Percentiles rank a stretch among this genome's conserved stretches.
phyloP scores from a whole-genome alignment of 2,888 invertebrate genomes.

The Cordilura impudica region DNA sequence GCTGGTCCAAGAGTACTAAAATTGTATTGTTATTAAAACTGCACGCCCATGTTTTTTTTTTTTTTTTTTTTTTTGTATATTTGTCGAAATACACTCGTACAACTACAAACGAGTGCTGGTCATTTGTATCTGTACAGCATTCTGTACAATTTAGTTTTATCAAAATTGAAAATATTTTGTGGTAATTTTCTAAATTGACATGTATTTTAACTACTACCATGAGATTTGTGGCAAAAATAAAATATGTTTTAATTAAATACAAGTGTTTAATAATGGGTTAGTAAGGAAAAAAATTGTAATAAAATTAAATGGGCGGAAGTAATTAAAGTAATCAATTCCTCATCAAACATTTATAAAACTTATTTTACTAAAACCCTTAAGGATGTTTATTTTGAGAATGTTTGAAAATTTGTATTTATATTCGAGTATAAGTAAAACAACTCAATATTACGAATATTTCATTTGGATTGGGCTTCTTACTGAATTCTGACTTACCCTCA shows the following conservation, averaged over 20 bases:
- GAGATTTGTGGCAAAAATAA: slow-evolving; percentile 41
- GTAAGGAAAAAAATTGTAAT: background rate
- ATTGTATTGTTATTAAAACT: slow-evolving; percentile 52
- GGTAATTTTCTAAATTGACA: slow-evolving; percentile 62
- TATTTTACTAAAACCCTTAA: too few relatives aligned
- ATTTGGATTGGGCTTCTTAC: too few relatives aligned
- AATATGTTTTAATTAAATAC: slow-evolving; percentile 63
- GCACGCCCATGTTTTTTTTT: slow-evolving; percentile 56
- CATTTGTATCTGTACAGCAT: slow-evolving; percentile 48
- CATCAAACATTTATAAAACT: too few relatives aligned
- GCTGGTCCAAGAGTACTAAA: slow-evolving; percentile 36
- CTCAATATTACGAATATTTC: too few relatives aligned
- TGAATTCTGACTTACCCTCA: too few relatives aligned
- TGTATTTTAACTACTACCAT: slow-evolving; percentile 58
- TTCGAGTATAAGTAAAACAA: too few relatives aligned
- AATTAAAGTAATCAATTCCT: slow-evolving; percentile 40
- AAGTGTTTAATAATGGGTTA: slow-evolving; percentile 57
- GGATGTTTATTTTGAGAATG: too few relatives aligned
- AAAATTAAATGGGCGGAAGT: slow-evolving; percentile 41
- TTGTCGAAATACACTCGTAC: slow-evolving; percentile 29
- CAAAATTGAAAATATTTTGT: slow-evolving; percentile 59
- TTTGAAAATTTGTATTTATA: too few relatives aligned
- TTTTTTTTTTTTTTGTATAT: background rate
- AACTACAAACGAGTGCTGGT: slow-evolving; percentile 25
- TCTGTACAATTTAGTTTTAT: slow-evolving; percentile 58